These are phyloP conservation scores for Linnaemya vulpina DNA, from an alignment of 2,888 invertebrate genomes.

Conservation along the genomic window DNA sequence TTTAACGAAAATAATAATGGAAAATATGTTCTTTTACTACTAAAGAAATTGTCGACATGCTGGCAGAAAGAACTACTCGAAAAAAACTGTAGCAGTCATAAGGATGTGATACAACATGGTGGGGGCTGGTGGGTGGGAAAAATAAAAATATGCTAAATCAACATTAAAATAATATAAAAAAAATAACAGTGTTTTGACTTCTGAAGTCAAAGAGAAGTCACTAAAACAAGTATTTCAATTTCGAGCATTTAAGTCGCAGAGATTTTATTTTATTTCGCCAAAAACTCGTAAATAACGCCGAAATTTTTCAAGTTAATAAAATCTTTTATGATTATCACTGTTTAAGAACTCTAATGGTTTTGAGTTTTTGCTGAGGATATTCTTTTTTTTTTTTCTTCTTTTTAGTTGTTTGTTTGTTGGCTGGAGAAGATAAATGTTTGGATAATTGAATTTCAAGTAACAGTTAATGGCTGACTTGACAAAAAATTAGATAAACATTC, in stretches of 20 bases:
- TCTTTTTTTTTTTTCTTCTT: neutral
- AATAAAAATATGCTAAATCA: conserved; percentile 70
- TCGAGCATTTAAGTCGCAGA: conserved; percentile 36
- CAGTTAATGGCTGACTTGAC: conserved; percentile 62
- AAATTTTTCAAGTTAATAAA: conserved; percentile 68
- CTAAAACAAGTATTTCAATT: conserved; percentile 22
- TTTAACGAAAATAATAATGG: neutral
- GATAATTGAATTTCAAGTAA: conserved; percentile 66
- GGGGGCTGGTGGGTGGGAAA: neutral
- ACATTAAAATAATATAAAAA: conserved; percentile 48
- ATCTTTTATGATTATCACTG: conserved; percentile 69
- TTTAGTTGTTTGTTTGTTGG: too few relatives aligned
- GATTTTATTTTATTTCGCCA: conserved; percentile 26
- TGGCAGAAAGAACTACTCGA: neutral
- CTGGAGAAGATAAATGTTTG: conserved; percentile 51
- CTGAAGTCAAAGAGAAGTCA: neutral
- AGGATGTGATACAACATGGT: conserved; percentile 1
- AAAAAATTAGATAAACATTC: conserved; percentile 35
- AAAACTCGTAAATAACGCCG: conserved; percentile 52
- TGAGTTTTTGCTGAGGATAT: conserved; percentile 40
- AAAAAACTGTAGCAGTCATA: neutral
- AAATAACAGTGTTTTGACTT: conserved; percentile 26
- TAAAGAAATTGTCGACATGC: conserved; percentile 16
- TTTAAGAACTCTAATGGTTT: conserved; percentile 69
- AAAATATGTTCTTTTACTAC: conserved; percentile 43